Conservation (phyloP, 1,140 invertebrate genomes). For the Cheumatopsyche charites region DNA sequence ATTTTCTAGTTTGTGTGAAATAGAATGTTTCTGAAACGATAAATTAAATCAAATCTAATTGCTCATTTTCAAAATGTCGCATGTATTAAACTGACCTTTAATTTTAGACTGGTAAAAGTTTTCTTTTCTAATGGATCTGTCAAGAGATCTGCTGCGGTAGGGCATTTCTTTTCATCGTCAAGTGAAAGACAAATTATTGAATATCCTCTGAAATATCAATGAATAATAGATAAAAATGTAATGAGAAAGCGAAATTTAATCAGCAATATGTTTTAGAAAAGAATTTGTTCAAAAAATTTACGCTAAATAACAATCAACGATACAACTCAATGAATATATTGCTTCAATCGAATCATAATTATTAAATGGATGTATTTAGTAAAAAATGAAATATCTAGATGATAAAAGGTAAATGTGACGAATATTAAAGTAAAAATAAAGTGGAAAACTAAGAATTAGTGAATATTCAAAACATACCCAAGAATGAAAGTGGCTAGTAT, state of each 20-base stretch:
- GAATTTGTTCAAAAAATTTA: background rate
- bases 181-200: background rate
- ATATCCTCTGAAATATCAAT: background rate
- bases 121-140: background rate
- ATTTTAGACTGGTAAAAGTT: background rate
- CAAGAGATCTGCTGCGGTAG: conserved; percentile 1
- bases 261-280: too few species aligned
- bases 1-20: background rate
- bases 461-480: background rate
- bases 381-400: too few species aligned
- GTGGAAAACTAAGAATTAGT: too few species aligned
- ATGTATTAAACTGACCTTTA: background rate
- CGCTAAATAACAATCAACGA: too few species aligned
- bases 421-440: background rate
- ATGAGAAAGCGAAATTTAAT: too few species aligned
- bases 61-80: background rate
- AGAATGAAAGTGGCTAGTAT: background rate
- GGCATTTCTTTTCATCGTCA: background rate
- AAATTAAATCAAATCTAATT: background rate
- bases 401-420: too few species aligned
- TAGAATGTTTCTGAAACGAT: background rate
- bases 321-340: too few species aligned
- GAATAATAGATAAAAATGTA: too few species aligned
- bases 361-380: too few species aligned
- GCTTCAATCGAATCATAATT: too few species aligned